Evolutionary conservation across 2,797 vertebrate genomes (phyloP).

Genomic region (Hyperoplus lanceolatus): DNA sequence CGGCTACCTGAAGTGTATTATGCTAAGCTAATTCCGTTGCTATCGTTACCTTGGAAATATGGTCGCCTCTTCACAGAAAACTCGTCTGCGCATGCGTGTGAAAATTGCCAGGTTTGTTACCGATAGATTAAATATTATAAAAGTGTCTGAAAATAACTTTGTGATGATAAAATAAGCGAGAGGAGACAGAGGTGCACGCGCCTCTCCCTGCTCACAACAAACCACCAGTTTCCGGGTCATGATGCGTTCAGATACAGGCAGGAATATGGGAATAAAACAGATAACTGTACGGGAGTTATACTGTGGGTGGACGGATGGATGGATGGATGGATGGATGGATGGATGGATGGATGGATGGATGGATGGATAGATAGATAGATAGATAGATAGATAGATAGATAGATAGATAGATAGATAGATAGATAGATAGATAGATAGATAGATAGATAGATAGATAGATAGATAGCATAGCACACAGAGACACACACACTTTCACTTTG

Average conservation of each 20-base stretch:
- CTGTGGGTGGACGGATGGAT: fast-evolving
- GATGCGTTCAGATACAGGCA: constrained; percentile 11
- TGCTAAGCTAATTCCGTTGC: not conserved
- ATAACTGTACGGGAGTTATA: too few species aligned
- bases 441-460: too few species aligned
- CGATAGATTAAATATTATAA: fast-evolving
- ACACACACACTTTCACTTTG: too few species aligned
- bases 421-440: too few species aligned
- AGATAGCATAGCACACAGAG: too few species aligned
- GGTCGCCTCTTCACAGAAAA: not conserved
- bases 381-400: too few species aligned
- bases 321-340: too few species aligned
- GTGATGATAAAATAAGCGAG: not conserved
- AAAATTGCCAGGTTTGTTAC: fast-evolving
- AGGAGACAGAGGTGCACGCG: not conserved
- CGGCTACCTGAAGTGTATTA: not conserved
- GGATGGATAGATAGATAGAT: too few species aligned
- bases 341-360: too few species aligned
- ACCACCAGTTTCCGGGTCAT: constrained; percentile 53
- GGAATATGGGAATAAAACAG: too few species aligned
- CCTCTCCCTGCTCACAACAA: not conserved
- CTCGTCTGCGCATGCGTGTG: fast-evolving
- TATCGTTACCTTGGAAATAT: too few species aligned
- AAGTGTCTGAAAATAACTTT: constrained; percentile 5
- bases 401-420: too few species aligned